Conservation (phyloP, 2,888 invertebrate genomes). For the Meghimatium bilineatum region DNA sequence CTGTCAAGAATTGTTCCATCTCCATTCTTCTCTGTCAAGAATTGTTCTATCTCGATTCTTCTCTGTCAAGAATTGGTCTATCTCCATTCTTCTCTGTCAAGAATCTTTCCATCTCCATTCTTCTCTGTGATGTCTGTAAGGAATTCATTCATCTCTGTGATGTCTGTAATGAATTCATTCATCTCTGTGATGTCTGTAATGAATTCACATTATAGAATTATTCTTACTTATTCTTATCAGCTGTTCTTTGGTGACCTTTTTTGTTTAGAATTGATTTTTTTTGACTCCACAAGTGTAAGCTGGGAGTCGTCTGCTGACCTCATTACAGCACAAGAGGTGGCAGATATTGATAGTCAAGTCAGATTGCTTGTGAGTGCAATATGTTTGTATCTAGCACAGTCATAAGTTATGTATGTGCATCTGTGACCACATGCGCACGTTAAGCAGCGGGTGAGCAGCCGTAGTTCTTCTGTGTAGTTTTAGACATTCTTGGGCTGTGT, state of each 20-base stretch:
- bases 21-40: no score
- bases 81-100: no score
- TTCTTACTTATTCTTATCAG: no score
- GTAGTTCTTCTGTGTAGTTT: background rate
- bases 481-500: background rate
- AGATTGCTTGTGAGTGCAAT: background rate
- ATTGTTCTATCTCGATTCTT: no score
- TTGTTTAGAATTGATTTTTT: background rate
- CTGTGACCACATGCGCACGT: background rate
- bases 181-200: no score
- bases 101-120: no score
- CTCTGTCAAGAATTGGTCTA: no score
- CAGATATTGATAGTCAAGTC: background rate
- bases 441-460: background rate
- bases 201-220: no score
- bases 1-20: no score
- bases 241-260: background rate
- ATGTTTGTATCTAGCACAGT: background rate
- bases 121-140: no score
- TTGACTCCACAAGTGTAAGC: background rate
- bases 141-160: no score
- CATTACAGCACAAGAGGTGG: background rate
- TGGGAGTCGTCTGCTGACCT: background rate
- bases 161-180: no score
- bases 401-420: slow-evolving; percentile 11